A percentile compares a stretch with the other conserved stretches of the same genome.
Conservation (phyloP, 2,888 invertebrate species). For the Psylliodes chrysocephalus region DNA sequence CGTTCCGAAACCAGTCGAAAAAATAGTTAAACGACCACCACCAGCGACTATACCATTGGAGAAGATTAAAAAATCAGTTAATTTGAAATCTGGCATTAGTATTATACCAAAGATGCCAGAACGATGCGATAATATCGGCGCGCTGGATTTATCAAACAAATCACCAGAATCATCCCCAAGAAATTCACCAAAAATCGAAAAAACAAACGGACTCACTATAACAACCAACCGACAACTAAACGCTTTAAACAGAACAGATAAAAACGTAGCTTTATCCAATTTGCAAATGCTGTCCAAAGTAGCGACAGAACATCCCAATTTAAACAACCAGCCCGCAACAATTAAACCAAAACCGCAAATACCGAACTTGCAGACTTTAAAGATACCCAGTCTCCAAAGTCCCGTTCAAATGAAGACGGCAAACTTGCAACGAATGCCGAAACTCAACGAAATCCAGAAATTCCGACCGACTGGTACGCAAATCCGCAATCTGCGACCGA, state of each 20-base stretch:
- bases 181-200: constrained; percentile 55
- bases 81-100: constrained; percentile 56
- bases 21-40: constrained; percentile 62
- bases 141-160: constrained; percentile 67
- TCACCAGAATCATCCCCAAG: constrained; percentile 50
- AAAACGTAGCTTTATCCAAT: constrained; percentile 62
- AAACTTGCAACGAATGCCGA: constrained; percentile 60
- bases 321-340: constrained; percentile 46
- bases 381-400: constrained; percentile 49
- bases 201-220: constrained; percentile 48
- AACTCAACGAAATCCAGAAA: constrained; percentile 65
- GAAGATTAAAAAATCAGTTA: constrained; percentile 63
- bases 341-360: constrained; percentile 56
- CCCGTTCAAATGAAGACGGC: constrained; percentile 43
- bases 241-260: constrained; percentile 36
- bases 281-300: constrained; percentile 68
- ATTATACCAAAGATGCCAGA: constrained; percentile 58
- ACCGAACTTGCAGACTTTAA: constrained; percentile 59
- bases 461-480: constrained; percentile 56
- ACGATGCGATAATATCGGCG: constrained; percentile 66
- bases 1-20: constrained; percentile 39
- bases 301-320: constrained; percentile 57
- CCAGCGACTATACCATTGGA: constrained; percentile 68
- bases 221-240: constrained; percentile 44
- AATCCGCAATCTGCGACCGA: constrained; percentile 57